phyloP scores from a whole-genome alignment of 2,888 invertebrate species.

The Sylvicola cinctus region DNA sequence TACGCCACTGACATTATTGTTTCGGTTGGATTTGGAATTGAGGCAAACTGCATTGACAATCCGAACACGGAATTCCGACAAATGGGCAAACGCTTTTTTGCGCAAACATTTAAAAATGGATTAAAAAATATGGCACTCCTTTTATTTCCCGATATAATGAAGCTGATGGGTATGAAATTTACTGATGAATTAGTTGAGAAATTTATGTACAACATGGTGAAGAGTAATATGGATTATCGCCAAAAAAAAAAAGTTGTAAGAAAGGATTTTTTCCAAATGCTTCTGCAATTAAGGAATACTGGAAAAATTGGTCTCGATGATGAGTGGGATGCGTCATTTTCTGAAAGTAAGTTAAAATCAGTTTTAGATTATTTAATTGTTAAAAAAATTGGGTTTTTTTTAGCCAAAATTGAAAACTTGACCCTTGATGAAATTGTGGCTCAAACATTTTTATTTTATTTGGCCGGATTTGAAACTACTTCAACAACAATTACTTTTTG shows the following conservation, averaged over 20 bases:
- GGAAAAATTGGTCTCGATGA: constrained; percentile 1
- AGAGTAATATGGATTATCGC: constrained; percentile 2
- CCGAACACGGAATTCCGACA: neutral
- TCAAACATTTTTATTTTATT: constrained; percentile 15
- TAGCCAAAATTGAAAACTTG: too few species aligned
- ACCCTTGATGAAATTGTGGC: too few species aligned
- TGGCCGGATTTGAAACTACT: constrained; percentile 19
- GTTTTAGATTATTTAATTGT: too few species aligned
- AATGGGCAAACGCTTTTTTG: too few species aligned
- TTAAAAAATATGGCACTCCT: too few species aligned
- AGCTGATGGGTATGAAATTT: neutral
- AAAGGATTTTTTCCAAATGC: constrained; percentile 3
- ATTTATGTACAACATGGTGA: constrained; percentile 1
- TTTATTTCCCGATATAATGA: too few species aligned
- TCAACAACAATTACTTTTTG: constrained; percentile 14
- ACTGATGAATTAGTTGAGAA: constrained; percentile 1
- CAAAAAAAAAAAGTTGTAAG: constrained; percentile 1
- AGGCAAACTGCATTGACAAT: neutral
- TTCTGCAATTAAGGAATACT: constrained; percentile 2
- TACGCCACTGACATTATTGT: neutral
- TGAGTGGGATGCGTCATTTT: constrained; percentile 1
- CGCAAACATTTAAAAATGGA: too few species aligned
- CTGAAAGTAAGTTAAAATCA: neutral
- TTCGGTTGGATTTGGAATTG: neutral
- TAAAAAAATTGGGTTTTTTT: too few species aligned